phyloP scores from a whole-genome alignment of 2,888 invertebrate species.

The Malacosoma neustria region DNA sequence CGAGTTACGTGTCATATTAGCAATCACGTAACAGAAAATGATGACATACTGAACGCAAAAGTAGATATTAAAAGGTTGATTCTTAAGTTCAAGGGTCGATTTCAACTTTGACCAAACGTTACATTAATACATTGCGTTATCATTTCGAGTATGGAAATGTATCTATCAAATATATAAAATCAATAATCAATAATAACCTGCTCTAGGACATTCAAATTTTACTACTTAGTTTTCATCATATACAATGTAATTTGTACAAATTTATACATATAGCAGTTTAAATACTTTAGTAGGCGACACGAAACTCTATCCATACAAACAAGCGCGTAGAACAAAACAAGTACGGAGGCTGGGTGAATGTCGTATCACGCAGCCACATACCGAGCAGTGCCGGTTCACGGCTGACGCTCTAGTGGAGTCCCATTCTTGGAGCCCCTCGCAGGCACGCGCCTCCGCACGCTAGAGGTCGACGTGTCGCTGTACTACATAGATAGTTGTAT shows the following conservation, averaged over 20 bases:
- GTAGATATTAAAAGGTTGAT: constrained; percentile 20
- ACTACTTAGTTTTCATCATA: too few relatives aligned
- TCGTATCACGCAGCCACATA: constrained; percentile 14
- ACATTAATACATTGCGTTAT: too few relatives aligned
- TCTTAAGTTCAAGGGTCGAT: constrained; percentile 29
- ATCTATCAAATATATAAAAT: too few relatives aligned
- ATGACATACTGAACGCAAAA: not conserved
- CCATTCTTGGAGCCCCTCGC: not conserved
- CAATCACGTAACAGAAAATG: not conserved
- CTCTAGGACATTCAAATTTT: too few relatives aligned
- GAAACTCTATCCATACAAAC: too few relatives aligned
- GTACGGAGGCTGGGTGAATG: constrained; percentile 28
- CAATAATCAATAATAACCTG: too few relatives aligned
- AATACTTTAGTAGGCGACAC: too few relatives aligned
- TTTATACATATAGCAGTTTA: too few relatives aligned
- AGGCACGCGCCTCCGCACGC: constrained; percentile 7
- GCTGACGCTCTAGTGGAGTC: constrained; percentile 6
- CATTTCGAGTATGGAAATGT: too few relatives aligned
- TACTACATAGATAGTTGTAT: constrained; percentile 50
- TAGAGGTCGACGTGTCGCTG: constrained; percentile 52
- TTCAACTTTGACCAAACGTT: too few relatives aligned
- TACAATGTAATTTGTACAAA: too few relatives aligned
- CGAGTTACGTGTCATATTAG: not conserved
- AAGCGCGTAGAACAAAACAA: too few relatives aligned
- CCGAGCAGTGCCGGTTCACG: constrained; percentile 15